These are phyloP conservation scores for Neuroterus valhalla DNA, from an alignment of 1,140 invertebrate genomes.

Conservation along the genomic window DNA sequence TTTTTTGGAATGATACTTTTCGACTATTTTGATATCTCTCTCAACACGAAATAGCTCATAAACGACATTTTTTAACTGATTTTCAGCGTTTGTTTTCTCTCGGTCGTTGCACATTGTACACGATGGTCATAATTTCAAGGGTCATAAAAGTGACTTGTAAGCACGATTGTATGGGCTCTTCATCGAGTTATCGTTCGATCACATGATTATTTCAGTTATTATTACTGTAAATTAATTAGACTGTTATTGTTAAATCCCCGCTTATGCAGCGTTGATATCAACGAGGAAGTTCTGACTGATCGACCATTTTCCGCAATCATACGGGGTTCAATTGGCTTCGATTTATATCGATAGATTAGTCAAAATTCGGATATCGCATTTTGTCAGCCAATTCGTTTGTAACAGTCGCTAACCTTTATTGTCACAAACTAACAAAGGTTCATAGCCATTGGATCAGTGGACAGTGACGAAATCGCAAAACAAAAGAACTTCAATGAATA, in stretches of 20 bases:
- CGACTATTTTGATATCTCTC: no score
- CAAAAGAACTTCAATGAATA: no score
- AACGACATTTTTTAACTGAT: not conserved
- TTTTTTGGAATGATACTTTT: no score
- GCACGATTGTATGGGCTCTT: not conserved
- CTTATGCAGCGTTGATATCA: not conserved
- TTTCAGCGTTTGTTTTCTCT: not conserved
- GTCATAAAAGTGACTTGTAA: not conserved
- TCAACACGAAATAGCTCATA: not conserved
- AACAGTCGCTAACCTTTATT: no score
- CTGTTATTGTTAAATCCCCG: not conserved
- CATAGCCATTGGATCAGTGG: no score
- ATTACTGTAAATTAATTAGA: constrained; percentile 2
- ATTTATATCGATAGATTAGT: no score
- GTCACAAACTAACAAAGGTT: no score
- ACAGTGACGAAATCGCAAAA: no score
- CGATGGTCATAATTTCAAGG: not conserved
- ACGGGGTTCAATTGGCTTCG: not conserved
- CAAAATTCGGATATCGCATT: no score
- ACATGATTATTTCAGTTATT: constrained; percentile 12
- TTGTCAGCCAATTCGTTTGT: no score
- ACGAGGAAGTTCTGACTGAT: not conserved
- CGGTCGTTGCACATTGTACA: not conserved
- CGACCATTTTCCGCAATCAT: not conserved
- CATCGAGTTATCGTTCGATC: not conserved